A percentile compares a stretch with the other conserved stretches of the same genome.
Conservation (phyloP, 2,888 invertebrate genomes). For the Spodoptera exigua region DNA sequence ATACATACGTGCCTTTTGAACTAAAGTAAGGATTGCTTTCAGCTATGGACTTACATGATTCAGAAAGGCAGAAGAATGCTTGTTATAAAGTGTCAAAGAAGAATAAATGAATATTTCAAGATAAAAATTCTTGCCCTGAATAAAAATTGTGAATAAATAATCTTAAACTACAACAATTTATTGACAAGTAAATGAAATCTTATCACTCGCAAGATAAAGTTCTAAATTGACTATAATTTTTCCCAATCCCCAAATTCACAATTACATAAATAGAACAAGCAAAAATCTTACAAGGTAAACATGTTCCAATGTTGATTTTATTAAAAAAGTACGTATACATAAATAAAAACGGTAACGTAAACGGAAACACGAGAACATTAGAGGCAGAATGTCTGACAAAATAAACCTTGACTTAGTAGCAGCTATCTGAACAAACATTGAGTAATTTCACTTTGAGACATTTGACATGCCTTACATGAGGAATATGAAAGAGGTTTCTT, state of each 20-base stretch:
- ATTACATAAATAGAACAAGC: background rate
- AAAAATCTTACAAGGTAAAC: background rate
- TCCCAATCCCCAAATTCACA: no score
- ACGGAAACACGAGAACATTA: slow-evolving; percentile 20
- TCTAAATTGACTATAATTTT: no score
- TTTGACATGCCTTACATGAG: slow-evolving; percentile 62
- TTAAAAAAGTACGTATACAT: background rate
- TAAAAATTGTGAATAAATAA: no score
- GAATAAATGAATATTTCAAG: no score
- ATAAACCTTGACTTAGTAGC: slow-evolving; percentile 15
- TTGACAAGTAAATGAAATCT: no score
- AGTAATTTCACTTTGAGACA: slow-evolving; percentile 62
- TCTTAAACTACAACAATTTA: no score
- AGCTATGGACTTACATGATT: slow-evolving; percentile 22
- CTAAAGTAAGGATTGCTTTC: slow-evolving; percentile 26
- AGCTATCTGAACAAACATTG: slow-evolving; percentile 35
- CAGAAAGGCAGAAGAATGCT: slow-evolving; percentile 8
- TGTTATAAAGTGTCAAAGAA: background rate
- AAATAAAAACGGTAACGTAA: background rate
- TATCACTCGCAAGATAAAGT: no score
- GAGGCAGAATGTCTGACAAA: slow-evolving; percentile 4
- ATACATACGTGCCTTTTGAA: slow-evolving; percentile 32
- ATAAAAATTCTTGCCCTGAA: no score
- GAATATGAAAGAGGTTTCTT: slow-evolving; percentile 76
- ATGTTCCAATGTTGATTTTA: slow-evolving; percentile 1